Conservation (phyloP, 2,888 invertebrate species). For the Pegoplata infirma region DNA sequence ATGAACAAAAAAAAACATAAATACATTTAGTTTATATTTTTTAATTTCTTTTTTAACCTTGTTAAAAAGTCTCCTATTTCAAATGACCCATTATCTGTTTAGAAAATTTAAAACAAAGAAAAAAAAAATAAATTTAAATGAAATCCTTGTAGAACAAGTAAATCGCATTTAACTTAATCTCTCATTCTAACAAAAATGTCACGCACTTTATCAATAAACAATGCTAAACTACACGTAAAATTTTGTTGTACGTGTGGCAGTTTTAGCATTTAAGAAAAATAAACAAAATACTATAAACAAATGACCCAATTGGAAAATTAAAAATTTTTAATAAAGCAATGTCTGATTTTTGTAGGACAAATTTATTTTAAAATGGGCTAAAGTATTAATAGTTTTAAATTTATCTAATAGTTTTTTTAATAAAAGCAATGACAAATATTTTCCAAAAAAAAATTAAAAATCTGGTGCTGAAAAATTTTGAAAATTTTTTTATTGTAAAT, state of each 20-base stretch:
- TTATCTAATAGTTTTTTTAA: too few species aligned
- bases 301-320: not conserved
- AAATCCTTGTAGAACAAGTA: slow-evolving; percentile 40
- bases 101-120: slow-evolving; percentile 6
- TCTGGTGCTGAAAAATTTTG: too few species aligned
- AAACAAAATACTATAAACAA: slow-evolving; percentile 29
- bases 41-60: not conserved
- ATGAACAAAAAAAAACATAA: not conserved
- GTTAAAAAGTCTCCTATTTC: slow-evolving; percentile 2
- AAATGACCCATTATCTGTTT: slow-evolving; percentile 21
- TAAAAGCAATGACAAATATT: too few species aligned
- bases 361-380: not conserved
- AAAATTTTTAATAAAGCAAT: not conserved
- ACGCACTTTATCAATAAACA: slow-evolving; percentile 56
- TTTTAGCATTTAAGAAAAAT: slow-evolving; percentile 48
- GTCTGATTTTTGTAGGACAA: not conserved
- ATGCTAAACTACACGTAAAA: slow-evolving; percentile 48
- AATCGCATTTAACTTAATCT: slow-evolving; percentile 38
- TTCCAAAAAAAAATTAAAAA: too few species aligned
- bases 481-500: too few species aligned
- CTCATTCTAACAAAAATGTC: slow-evolving; percentile 38
- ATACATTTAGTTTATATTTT: not conserved
- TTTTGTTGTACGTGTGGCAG: slow-evolving; percentile 42
- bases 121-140: not conserved
- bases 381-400: too few species aligned